Evolutionary conservation across 2,113 vertebrate species (phyloP).

Genomic region (Elaphurus davidianus): DNA sequence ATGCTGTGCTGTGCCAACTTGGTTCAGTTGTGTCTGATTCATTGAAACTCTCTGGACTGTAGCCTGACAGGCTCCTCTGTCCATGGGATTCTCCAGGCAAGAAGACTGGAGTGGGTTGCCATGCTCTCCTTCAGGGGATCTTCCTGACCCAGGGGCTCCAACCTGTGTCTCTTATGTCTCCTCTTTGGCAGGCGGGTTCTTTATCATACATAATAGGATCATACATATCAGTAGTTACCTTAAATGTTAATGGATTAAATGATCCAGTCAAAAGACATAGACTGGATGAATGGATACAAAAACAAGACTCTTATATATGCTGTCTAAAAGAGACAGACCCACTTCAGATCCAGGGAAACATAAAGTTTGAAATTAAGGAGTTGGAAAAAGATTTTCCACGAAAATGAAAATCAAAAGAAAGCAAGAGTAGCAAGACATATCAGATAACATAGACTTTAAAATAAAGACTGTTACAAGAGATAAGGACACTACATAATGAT

Average conservation of each 20-base stretch:
- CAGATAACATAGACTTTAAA: not conserved
- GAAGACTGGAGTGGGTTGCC: not conserved
- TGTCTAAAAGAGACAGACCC: not conserved
- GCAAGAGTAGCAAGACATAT: not conserved
- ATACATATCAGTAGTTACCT: not conserved
- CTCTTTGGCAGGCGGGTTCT: not conserved
- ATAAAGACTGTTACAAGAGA: not conserved
- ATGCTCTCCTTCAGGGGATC: not conserved
- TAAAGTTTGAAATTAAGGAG: not conserved
- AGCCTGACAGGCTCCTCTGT: not conserved
- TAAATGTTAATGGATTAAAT: not conserved
- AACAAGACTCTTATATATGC: not conserved
- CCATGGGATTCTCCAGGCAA: not conserved
- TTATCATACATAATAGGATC: not conserved
- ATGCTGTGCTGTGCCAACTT: not conserved
- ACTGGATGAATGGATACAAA: not conserved
- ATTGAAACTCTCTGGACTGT: not conserved
- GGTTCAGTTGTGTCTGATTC: not conserved
- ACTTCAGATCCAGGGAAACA: not conserved
- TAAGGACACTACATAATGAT: not conserved
- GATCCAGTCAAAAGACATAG: not conserved
- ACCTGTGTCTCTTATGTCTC: not conserved
- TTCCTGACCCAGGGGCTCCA: not conserved
- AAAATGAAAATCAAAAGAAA: not conserved
- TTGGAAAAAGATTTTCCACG: not conserved